Evolutionary conservation across 2,888 invertebrate genomes (phyloP).

Genomic region (Agrotis puta): DNA sequence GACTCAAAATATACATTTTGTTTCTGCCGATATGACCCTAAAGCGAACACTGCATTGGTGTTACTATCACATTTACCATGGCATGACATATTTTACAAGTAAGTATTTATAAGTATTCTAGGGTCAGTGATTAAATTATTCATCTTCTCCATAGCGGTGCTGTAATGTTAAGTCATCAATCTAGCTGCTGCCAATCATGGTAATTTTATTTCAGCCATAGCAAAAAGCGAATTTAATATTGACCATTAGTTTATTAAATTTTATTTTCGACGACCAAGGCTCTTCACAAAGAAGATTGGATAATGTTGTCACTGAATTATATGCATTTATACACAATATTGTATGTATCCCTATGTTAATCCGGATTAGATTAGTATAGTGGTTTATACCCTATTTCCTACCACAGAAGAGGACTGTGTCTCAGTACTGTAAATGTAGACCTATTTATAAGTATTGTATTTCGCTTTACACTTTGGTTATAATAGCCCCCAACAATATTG

Average conservation of each 20-base stretch:
- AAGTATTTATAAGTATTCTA: slow-evolving; percentile 77
- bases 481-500: slow-evolving; percentile 6
- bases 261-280: too few species aligned
- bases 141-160: slow-evolving; percentile 5
- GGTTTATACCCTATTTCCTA: background rate
- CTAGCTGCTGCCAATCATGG: background rate
- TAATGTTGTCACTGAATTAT: too few species aligned
- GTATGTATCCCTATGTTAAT: too few species aligned
- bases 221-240: background rate
- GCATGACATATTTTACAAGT: slow-evolving; percentile 99
- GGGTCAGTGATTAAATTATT: background rate
- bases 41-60: slow-evolving; percentile 96
- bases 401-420: background rate
- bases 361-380: background rate
- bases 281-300: too few species aligned
- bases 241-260: too few species aligned
- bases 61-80: slow-evolving; percentile 97
- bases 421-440: background rate
- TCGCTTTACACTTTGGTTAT: background rate
- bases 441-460: background rate
- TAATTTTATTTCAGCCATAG: slow-evolving; percentile 1
- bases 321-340: too few species aligned
- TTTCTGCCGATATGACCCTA: slow-evolving; percentile 98
- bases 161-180: slow-evolving; percentile 6
- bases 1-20: slow-evolving; percentile 99